Evolutionary conservation across 2,797 vertebrate genomes (phyloP).

Genomic region (Phrynocephalus guinanensis): DNA sequence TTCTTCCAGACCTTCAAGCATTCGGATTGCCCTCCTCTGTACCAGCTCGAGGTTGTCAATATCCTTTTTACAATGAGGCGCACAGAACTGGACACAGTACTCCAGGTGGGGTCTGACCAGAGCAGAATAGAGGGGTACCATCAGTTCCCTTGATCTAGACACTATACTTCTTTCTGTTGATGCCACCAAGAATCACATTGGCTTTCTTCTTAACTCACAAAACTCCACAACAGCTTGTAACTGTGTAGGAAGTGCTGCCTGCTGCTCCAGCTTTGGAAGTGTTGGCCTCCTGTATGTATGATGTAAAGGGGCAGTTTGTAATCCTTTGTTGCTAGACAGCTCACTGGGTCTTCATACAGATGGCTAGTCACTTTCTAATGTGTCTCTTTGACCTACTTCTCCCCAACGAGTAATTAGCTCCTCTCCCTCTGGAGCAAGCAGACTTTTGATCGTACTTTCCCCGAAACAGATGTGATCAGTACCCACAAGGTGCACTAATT

Average conservation of each 20-base stretch:
- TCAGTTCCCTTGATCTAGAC: too few relatives aligned
- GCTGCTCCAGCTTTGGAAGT: neutral
- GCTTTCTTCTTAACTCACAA: neutral
- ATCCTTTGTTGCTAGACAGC: conserved; percentile 14
- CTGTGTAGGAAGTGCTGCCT: neutral
- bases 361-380: neutral
- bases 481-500: conserved; percentile 12
- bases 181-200: too few relatives aligned
- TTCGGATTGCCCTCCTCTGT: too few relatives aligned
- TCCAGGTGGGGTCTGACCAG: too few relatives aligned
- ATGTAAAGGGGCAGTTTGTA: conserved; percentile 13
- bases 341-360: neutral
- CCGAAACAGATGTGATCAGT: neutral
- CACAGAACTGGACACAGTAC: too few relatives aligned
- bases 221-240: neutral
- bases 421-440: conserved; percentile 13
- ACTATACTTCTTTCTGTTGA: too few relatives aligned
- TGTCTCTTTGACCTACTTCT: conserved; percentile 47
- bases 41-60: too few relatives aligned
- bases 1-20: too few relatives aligned
- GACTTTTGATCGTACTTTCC: neutral
- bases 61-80: too few relatives aligned
- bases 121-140: too few relatives aligned
- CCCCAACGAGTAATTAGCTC: conserved; percentile 25
- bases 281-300: neutral